Base-by-base conservation (phyloP, 2,797 vertebrate genomes). In the Channa striata region DNA sequence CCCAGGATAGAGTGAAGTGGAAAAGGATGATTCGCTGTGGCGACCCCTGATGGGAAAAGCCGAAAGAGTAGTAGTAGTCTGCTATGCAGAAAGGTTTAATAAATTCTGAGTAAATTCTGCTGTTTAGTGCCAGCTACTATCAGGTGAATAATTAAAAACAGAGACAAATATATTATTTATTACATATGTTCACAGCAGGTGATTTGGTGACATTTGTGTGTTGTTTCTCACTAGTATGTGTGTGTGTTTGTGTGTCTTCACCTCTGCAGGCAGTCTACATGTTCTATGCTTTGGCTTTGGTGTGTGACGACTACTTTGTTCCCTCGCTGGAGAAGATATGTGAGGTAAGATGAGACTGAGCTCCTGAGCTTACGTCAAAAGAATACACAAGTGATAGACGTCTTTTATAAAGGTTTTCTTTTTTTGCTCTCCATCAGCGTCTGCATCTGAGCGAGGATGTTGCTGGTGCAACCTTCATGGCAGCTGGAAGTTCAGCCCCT, bases 241-340 rank as follows among this genome's bases (percentile, higher is more conserved):
- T 30, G 25, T 30, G 25, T 30, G 25, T 30, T 30, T 30, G 51
- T 72, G 20, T 72, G 40, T 57, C 19, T 51, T 19, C 13, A 5
- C 6, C 5, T 65, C 37, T 91, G 11, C 88, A 99, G 97, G 95
- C 97, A 0, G 95, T 98, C 92, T 99, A 99, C 87, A 98, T 99
- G 97, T 99, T 99, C 89, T 98, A 97, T 1, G 97, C 97, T 0
- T 88, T 98, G 90, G 97, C 97, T 1, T 92, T 99, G 43, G 96
- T 99, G 67, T 99, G 97, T 10, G 97, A 99, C 34, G 97, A 99
- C 93, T 99, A 98, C 93, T 99, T 99, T 21, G 97, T 99, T 49
- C 97, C 97, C 40, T 98, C 96, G 0, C 88, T 99, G 87, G 97
- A 99, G 67, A 99, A 99, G 93, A 96, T 99, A 73, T 97, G 96